Evolutionary conservation across 1,140 invertebrate genomes (phyloP), one percentile per base, ranked within the genome.

Genomic region (Zaprionus kolodkinae): DNA sequence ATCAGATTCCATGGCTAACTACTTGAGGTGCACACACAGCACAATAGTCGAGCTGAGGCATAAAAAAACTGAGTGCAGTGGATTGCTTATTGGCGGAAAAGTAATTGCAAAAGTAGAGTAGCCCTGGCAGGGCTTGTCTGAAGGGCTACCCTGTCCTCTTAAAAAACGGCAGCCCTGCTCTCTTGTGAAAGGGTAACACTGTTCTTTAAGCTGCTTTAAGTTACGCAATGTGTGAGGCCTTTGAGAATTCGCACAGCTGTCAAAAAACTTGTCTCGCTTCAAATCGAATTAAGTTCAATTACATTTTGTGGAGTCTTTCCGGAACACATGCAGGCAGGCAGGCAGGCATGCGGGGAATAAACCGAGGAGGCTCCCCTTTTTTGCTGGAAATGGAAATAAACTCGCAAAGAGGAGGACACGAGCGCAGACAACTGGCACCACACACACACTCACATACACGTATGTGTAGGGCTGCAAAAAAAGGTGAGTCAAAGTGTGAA

Each of bases 271-370:
- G 78, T 84, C 85, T 81, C 86, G 81, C 63, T 81, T 76, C 80
- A 85, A 88, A 85, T 89, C 85, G 85, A 88, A 89, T 89, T 88
- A 88, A 89, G 85, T 88, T 88, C 85, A 89, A 88, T 88, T 88
- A 88, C 81, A 89, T 69, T 78, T 74, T 72, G 72, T 68, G 65
- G 67, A 73, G 62, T 76, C 66, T 62, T 56, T 69, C 35, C 50
- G 64, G 43, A 50, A 35, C 45, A 45, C 38, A 54, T 17, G 40
- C 21, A 30, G 11, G 59, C n/a, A 3, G 35, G 35, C 25, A 36
- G 36, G 11, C 4, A 12, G 12, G 12, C 9, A 7, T n/a, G n/a
- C 5, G n/a, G n/a, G 35, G 69, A 25, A 52, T 79, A 69, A 76
- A 69, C 65, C 57, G 66, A 48, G 62, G 43, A 40, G 70, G 73